Conservation (phyloP, 2,888 invertebrate species). For the Falcaria lacertinaria region DNA sequence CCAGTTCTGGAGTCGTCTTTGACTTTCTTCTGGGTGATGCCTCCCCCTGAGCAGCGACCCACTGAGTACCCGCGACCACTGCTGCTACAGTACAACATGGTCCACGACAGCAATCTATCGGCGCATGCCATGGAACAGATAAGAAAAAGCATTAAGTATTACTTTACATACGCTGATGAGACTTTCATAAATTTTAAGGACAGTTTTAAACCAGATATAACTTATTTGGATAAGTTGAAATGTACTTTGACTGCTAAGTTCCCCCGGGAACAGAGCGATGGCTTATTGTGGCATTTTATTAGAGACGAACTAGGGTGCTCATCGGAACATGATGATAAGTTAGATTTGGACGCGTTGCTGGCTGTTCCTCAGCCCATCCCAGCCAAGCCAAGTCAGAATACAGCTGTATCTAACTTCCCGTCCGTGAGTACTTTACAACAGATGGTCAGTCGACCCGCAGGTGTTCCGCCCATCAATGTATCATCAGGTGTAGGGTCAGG, state of each 20-base stretch:
- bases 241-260: constrained; percentile 89
- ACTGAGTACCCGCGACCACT: constrained; percentile 96
- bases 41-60: constrained; percentile 95
- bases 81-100: constrained; percentile 91
- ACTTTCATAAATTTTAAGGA: constrained; percentile 73
- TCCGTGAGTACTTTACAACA: constrained; percentile 74
- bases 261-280: constrained; percentile 88
- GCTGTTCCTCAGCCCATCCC: constrained; percentile 80
- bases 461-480: constrained; percentile 71
- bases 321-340: constrained; percentile 84
- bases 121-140: constrained; percentile 92
- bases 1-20: constrained; percentile 90
- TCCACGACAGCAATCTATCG: constrained; percentile 89
- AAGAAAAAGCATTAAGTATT: constrained; percentile 91
- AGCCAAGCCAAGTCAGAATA: constrained; percentile 57
- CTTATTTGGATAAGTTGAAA: constrained; percentile 92
- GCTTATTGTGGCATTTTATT: constrained; percentile 88
- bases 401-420: constrained; percentile 66
- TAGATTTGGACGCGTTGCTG: constrained; percentile 79
- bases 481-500: constrained; percentile 66
- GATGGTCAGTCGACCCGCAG: constrained; percentile 74
- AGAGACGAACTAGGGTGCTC: constrained; percentile 86
- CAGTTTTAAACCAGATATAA: constrained; percentile 84
- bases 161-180: constrained; percentile 79
- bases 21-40: constrained; percentile 95